Evolutionary conservation across 2,888 invertebrate genomes (phyloP).

Genomic region (Encarsia formosa): DNA sequence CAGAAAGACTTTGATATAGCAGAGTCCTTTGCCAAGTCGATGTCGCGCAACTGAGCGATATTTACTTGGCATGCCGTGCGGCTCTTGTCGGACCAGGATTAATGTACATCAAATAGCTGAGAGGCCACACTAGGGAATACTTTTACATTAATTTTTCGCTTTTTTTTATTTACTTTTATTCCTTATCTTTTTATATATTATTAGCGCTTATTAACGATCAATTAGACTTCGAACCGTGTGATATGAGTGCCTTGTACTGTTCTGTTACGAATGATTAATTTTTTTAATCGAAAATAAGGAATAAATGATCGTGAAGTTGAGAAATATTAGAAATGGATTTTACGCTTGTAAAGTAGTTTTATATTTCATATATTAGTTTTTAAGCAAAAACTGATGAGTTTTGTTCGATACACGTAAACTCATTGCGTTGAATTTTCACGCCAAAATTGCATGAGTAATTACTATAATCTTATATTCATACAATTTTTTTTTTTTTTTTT

Average conservation of each 20-base stretch:
- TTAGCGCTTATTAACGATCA: too few species aligned
- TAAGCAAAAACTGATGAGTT: too few species aligned
- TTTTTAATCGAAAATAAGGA: background rate
- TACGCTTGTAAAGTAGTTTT: too few species aligned
- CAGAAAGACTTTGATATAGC: conserved; percentile 47
- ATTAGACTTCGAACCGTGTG: conserved; percentile 21
- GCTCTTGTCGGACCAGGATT: conserved; percentile 51
- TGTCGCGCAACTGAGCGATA: conserved; percentile 46
- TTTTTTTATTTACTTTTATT: background rate
- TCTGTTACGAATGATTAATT: conserved; percentile 11
- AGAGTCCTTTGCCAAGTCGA: conserved; percentile 51
- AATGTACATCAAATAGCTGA: too few species aligned
- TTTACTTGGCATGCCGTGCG: conserved; percentile 52
- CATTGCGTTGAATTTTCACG: too few species aligned
- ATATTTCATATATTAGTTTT: too few species aligned
- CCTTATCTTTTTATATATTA: background rate
- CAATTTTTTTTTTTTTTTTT: too few species aligned
- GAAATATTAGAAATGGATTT: too few species aligned
- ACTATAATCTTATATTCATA: too few species aligned
- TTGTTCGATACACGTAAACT: too few species aligned
- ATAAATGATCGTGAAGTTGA: too few species aligned
- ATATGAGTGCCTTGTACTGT: conserved; percentile 29
- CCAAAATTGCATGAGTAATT: too few species aligned
- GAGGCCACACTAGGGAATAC: conserved; percentile 42
- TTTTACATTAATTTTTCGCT: conserved; percentile 2